Percentiles rank a stretch among this genome's conserved stretches.
Conservation (phyloP, 2,113 vertebrate genomes). For the Hyperopisus bebe region DNA sequence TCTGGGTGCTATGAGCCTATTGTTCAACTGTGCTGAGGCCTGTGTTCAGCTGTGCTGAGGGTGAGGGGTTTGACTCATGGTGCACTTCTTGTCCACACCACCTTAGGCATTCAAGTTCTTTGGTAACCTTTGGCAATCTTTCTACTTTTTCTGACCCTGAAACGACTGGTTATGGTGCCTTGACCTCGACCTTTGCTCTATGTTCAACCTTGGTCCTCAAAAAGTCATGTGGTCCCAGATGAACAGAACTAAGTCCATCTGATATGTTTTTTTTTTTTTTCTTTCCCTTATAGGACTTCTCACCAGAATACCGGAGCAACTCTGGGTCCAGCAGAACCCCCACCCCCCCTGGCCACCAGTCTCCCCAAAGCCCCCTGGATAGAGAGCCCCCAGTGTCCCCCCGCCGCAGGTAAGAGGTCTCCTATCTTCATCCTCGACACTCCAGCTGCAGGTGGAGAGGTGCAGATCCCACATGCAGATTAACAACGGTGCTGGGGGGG, state of each 20-base stretch:
- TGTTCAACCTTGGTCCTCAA: background rate
- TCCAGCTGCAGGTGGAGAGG: background rate
- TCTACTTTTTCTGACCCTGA: background rate
- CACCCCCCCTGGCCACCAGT: conserved; percentile 62
- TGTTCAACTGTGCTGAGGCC: background rate
- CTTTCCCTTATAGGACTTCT: conserved; percentile 49
- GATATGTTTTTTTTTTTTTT: background rate
- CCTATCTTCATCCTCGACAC: background rate
- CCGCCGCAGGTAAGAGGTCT: conserved; percentile 53
- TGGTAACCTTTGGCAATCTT: too few relatives aligned
- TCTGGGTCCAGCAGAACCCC: conserved; percentile 61
- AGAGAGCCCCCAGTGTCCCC: conserved; percentile 54
- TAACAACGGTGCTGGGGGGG: background rate
- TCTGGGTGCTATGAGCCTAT: background rate
- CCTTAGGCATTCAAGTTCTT: background rate
- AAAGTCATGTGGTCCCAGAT: background rate
- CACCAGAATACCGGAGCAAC: conserved; percentile 54
- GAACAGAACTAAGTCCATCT: background rate
- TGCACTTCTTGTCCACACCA: background rate
- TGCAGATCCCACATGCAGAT: background rate
- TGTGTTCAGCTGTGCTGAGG: background rate
- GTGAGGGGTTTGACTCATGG: background rate
- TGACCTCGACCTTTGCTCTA: background rate
- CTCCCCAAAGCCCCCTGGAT: conserved; percentile 57
- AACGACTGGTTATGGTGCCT: background rate